Conservation (phyloP, 2,797 vertebrate genomes). For the Protonibea diacanthus region DNA sequence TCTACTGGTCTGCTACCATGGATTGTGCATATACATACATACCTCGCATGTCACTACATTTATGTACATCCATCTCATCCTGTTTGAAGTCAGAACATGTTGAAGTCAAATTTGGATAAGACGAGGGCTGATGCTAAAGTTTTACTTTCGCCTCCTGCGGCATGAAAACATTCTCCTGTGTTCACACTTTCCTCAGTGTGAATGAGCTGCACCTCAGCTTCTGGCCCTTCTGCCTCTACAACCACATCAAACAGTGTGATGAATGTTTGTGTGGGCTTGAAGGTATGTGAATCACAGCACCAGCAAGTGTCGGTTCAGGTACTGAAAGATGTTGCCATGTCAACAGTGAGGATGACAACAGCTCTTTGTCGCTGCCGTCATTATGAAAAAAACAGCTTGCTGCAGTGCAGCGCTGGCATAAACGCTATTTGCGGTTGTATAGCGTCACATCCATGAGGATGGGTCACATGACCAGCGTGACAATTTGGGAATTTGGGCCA, state of each 20-base stretch:
- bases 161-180: neutral
- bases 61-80: no score
- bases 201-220: no score
- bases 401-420: neutral
- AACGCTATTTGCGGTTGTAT: no score
- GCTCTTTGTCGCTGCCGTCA: neutral
- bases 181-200: neutral
- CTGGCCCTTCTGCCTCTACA: neutral
- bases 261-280: neutral
- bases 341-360: neutral
- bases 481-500: no score
- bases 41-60: no score
- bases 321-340: neutral
- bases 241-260: neutral
- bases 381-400: slow-evolving; percentile 13
- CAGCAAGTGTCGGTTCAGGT: neutral
- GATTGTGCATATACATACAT: no score
- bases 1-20: no score
- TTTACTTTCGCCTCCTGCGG: neutral
- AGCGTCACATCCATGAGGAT: no score
- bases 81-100: no score
- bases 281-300: neutral
- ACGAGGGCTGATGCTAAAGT: no score
- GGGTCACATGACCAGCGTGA: no score
- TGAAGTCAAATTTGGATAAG: no score